phyloP scores from a whole-genome alignment of 2,113 vertebrate species.

The Corvus moneduloides region DNA sequence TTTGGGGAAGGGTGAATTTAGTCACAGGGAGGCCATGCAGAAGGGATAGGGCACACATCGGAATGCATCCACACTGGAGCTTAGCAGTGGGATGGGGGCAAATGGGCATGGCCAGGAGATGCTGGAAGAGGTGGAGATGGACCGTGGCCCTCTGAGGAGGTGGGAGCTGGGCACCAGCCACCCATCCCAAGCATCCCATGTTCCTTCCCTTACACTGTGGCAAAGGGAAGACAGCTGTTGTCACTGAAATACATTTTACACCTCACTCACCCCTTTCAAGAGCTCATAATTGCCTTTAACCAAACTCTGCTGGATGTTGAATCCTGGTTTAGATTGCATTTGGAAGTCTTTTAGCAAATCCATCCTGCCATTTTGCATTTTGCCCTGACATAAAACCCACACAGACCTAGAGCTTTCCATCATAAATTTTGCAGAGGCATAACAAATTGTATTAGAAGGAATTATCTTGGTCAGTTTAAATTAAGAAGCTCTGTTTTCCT shows the following conservation, averaged over 20 bases:
- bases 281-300: not conserved
- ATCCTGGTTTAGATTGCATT: not conserved
- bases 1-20: not conserved
- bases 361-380: slow-evolving; percentile 15
- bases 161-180: not conserved
- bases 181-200: not conserved
- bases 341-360: not conserved
- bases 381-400: not conserved
- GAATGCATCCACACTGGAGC: not conserved
- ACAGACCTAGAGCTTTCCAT: not conserved
- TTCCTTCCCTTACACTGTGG: rapidly evolving
- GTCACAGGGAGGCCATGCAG: not conserved
- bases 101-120: not conserved
- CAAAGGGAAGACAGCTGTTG: not conserved
- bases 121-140: not conserved
- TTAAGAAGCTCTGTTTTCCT: not conserved
- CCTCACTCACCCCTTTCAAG: not conserved
- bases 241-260: not conserved
- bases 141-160: rapidly evolving
- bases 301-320: not conserved
- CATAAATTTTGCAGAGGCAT: not conserved
- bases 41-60: rapidly evolving
- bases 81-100: not conserved
- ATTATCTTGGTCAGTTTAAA: slow-evolving; percentile 12
- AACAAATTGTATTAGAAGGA: slow-evolving; percentile 17